Base-by-base conservation (phyloP, 2,888 invertebrate genomes). In the Nemotelus nigrinus region DNA sequence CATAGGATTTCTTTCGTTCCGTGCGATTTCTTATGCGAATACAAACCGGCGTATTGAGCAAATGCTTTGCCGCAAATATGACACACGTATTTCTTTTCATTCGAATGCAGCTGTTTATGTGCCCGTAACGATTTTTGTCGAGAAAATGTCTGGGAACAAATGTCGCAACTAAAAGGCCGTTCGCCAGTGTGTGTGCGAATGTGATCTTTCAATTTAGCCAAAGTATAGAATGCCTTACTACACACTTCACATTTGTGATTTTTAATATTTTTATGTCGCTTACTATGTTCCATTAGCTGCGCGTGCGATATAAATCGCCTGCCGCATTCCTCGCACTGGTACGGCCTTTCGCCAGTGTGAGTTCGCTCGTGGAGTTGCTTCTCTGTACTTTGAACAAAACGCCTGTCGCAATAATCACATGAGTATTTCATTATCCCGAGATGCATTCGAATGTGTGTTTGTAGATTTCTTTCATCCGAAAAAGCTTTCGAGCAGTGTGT, bases 71-170 rank as follows among this genome's bases (percentile, higher is more conserved):
- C 63, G 44, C 72, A 72, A 3, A 85, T 81, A 77, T 84, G 83
- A 78, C 83, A 83, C 80, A 87, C 82, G 83, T 87, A 83, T 67
- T 72, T 72, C 60, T 63, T 72, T 7, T 39, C 72, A 47, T 63
- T 25, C 3, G 58, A 45, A 58, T 72, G 72, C 3, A 72, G 48
- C 8, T 45, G 2, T 45, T 60, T 25, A 47, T 72, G 70, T 25
- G n/a, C 44, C 39, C 50, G 3, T 39, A 70, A 41, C 53, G 53
- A 53, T 53, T 39, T 43, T 44, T 55, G 25, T 45, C 60, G 3
- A 3, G 58, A 47, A 25, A 72, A 72, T 44, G 2, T 44, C 39
- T 58, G 72, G 39, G 48, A 25, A 47, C 72, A 72, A 44, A 72
- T 39, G 4, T 47, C 10, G 25, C 72, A 72, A 2, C 43, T n/a